Percentiles rank a stretch among this genome's conserved stretches.
Evolutionary conservation across 2,113 vertebrate species (phyloP).

Genomic region (Lophura nycthemera): DNA sequence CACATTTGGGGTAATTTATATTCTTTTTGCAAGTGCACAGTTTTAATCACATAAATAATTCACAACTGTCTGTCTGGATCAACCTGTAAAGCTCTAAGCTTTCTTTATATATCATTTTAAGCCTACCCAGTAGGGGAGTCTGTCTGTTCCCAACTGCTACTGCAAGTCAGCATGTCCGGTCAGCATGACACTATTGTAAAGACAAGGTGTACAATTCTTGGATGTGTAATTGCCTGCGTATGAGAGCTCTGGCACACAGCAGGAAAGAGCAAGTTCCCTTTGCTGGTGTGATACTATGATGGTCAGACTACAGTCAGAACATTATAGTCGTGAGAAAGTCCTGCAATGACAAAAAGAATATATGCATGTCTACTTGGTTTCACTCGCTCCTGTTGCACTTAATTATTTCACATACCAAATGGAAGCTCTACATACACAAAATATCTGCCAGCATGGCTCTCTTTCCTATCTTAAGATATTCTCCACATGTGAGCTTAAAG

Average conservation of each 20-base stretch:
- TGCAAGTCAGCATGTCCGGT: neutral
- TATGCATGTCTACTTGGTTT: neutral
- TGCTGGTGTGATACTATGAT: neutral
- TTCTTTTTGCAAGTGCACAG: neutral
- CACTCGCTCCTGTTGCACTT: neutral
- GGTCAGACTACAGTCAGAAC: neutral
- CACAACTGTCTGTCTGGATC: neutral
- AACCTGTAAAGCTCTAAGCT: neutral
- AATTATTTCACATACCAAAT: neutral
- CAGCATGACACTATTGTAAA: conserved; percentile 31
- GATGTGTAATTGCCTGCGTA: neutral
- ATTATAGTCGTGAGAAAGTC: neutral
- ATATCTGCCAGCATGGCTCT: neutral
- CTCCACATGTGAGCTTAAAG: neutral
- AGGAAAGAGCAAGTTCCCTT: conserved; percentile 25
- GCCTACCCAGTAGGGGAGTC: neutral
- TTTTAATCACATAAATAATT: conserved; percentile 35
- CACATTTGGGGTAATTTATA: neutral
- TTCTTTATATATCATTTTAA: neutral
- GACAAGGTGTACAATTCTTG: neutral
- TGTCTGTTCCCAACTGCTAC: neutral
- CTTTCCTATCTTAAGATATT: neutral
- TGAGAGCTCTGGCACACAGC: conserved; percentile 4
- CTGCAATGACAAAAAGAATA: neutral
- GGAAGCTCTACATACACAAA: neutral